Conservation (phyloP, 2,113 vertebrate genomes). For the Bothrops jararaca region DNA sequence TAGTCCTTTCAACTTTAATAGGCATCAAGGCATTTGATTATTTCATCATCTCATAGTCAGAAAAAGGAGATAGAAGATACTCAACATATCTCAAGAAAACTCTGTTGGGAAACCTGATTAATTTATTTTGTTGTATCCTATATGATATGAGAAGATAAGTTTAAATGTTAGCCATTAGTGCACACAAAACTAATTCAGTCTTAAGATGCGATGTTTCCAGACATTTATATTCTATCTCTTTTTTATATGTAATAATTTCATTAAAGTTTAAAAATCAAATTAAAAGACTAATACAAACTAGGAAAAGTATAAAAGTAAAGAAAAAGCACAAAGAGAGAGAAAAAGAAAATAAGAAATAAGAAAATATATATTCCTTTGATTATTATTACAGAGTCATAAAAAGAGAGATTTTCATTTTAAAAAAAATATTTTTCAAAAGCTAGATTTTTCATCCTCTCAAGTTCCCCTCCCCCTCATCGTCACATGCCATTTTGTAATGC, state of each 20-base stretch:
- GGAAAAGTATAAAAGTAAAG: background rate
- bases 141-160: background rate
- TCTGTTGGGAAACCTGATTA: background rate
- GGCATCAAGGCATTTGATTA: background rate
- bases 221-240: background rate
- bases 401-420: background rate
- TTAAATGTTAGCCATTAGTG: background rate
- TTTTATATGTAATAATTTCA: background rate
- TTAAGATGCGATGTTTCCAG: background rate
- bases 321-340: background rate
- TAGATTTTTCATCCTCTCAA: background rate
- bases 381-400: background rate
- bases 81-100: background rate
- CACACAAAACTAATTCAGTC: background rate
- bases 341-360: background rate
- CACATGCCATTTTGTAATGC: background rate
- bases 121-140: background rate
- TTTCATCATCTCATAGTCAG: background rate
- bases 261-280: background rate
- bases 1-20: background rate
- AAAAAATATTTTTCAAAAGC: background rate
- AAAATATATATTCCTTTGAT: background rate
- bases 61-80: background rate
- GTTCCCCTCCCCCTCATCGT: background rate
- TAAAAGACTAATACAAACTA: background rate